Percentiles rank a stretch among this genome's conserved stretches.
Evolutionary conservation across 2,888 invertebrate genomes (phyloP).

Genomic region (Bembecia ichneumoniformis): DNA sequence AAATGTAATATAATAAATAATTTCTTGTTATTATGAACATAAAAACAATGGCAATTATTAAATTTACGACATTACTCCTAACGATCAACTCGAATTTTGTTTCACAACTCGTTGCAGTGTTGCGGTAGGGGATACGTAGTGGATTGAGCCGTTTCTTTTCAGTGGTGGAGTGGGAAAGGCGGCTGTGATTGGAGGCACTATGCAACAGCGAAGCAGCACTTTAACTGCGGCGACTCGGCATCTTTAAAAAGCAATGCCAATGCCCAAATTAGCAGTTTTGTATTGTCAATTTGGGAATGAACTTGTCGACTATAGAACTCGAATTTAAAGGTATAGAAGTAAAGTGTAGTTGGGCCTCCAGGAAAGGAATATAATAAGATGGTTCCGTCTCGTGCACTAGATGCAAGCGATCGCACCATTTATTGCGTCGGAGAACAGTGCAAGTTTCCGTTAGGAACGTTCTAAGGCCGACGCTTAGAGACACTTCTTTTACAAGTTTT

Average conservation of each 20-base stretch:
- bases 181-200: slow-evolving; percentile 24
- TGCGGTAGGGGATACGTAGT: neutral
- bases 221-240: slow-evolving; percentile 3
- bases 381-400: slow-evolving; percentile 40
- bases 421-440: slow-evolving; percentile 55
- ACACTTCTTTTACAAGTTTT: slow-evolving; percentile 61
- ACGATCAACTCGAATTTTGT: too few species aligned
- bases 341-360: slow-evolving; percentile 1
- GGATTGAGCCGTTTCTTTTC: slow-evolving; percentile 22
- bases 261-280: too few species aligned
- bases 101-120: too few species aligned
- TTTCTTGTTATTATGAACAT: neutral
- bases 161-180: slow-evolving; percentile 20
- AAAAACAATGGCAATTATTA: too few species aligned
- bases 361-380: slow-evolving; percentile 33
- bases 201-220: slow-evolving; percentile 22
- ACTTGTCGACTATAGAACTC: too few species aligned
- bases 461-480: slow-evolving; percentile 35
- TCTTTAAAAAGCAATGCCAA: neutral
- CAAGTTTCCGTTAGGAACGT: slow-evolving; percentile 49
- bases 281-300: too few species aligned
- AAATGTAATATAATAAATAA: too few species aligned
- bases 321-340: too few species aligned
- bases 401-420: slow-evolving; percentile 54
- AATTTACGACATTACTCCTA: too few species aligned